Evolutionary conservation across 2,797 vertebrate genomes (phyloP).

Genomic region (Percopsis omiscomaycus): DNA sequence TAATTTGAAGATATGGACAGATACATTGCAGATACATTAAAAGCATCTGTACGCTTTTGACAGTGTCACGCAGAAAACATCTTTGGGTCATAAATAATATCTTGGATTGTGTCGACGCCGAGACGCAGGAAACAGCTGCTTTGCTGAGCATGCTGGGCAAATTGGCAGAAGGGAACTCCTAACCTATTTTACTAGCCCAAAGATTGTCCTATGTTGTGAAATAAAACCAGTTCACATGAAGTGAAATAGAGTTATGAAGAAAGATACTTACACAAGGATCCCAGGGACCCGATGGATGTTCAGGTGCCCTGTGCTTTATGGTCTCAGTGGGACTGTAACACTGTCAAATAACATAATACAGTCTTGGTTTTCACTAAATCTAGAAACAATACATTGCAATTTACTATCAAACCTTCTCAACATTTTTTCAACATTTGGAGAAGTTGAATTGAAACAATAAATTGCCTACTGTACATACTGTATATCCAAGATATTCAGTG

Average conservation of each 20-base stretch:
- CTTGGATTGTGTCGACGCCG: constrained; percentile 3
- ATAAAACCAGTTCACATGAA: constrained; percentile 43
- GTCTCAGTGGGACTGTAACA: constrained; percentile 33
- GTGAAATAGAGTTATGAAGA: constrained; percentile 31
- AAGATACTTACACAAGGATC: constrained; percentile 41
- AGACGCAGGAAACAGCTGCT: constrained; percentile 58
- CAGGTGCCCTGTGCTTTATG: constrained; percentile 39
- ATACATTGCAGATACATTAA: not conserved
- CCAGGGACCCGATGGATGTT: constrained; percentile 63
- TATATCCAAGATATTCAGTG: too few relatives aligned
- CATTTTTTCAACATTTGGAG: too few relatives aligned
- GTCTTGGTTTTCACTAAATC: not conserved
- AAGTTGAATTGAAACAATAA: too few relatives aligned
- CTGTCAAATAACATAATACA: constrained; percentile 12
- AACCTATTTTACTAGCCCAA: constrained; percentile 42
- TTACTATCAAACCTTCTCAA: too few relatives aligned
- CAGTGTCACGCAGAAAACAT: not conserved
- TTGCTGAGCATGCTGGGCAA: constrained; percentile 36
- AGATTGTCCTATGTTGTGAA: constrained; percentile 31
- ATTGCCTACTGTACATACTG: too few relatives aligned
- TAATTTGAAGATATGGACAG: too few relatives aligned
- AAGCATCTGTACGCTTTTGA: not conserved
- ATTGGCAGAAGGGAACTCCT: constrained; percentile 32
- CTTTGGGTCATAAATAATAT: not conserved
- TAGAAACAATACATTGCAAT: too few relatives aligned